Conservation (phyloP, 2,113 vertebrate species). For the Centropus bengalensis region DNA sequence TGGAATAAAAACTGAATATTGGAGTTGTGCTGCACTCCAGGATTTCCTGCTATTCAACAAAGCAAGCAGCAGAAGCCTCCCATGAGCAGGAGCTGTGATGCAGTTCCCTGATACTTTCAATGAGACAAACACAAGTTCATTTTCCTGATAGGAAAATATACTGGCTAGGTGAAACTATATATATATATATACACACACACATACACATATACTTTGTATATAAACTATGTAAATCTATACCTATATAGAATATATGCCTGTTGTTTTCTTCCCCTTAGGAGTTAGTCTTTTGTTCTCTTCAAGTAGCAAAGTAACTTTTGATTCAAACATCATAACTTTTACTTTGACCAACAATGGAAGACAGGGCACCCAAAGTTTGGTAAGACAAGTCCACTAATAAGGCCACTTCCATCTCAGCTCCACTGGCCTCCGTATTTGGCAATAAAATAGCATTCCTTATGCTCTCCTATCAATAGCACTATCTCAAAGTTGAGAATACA, state of each 20-base stretch:
- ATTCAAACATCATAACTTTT: not conserved
- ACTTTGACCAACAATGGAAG: not conserved
- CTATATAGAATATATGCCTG: not conserved
- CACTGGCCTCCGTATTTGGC: not conserved
- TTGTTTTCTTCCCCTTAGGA: not conserved
- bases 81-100: not conserved
- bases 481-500: not conserved
- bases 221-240: not conserved
- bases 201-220: not conserved
- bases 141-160: not conserved
- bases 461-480: not conserved
- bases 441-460: not conserved
- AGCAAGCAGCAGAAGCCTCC: slow-evolving; percentile 26
- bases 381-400: not conserved
- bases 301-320: not conserved
- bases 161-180: not conserved
- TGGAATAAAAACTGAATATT: slow-evolving; percentile 67
- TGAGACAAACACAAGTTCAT: not conserved
- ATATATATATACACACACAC: too few relatives aligned
- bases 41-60: slow-evolving; percentile 67
- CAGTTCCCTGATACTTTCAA: not conserved
- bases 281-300: not conserved
- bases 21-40: slow-evolving; percentile 54
- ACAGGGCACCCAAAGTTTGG: not conserved
- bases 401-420: not conserved